Conservation (phyloP, 2,113 vertebrate species). For the Ranitomeya imitator region DNA sequence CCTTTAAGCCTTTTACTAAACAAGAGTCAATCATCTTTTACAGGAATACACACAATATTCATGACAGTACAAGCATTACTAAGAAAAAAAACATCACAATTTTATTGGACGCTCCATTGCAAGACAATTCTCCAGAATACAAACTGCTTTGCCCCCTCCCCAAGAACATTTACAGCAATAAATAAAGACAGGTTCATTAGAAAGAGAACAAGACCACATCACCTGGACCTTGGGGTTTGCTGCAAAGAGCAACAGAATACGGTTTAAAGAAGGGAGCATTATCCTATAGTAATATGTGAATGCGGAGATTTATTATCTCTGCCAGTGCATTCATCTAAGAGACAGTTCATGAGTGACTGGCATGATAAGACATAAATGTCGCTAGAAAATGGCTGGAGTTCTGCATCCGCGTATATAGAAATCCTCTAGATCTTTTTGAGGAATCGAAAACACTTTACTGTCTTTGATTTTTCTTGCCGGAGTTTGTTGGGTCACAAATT, state of each 20-base stretch:
- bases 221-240: slow-evolving; percentile 39
- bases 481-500: background rate
- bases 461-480: background rate
- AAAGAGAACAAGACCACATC: slow-evolving; percentile 56
- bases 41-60: background rate
- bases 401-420: slow-evolving; percentile 34
- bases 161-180: slow-evolving; percentile 58
- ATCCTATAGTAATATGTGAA: slow-evolving; percentile 8
- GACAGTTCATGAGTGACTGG: background rate
- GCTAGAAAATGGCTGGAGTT: slow-evolving; percentile 52
- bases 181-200: slow-evolving; percentile 56
- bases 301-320: background rate
- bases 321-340: background rate
- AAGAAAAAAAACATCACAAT: slow-evolving; percentile 58
- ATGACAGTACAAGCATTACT: background rate
- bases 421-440: background rate
- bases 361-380: slow-evolving; percentile 30
- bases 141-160: slow-evolving; percentile 46
- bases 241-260: slow-evolving; percentile 26
- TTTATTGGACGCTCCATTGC: slow-evolving; percentile 54
- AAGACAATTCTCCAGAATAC: slow-evolving; percentile 54
- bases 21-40: too few species aligned
- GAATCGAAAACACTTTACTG: slow-evolving; percentile 6
- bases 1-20: too few species aligned
- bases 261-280: background rate